Base-by-base conservation (phyloP, 2,797 vertebrate species). In the Argya squamiceps region DNA sequence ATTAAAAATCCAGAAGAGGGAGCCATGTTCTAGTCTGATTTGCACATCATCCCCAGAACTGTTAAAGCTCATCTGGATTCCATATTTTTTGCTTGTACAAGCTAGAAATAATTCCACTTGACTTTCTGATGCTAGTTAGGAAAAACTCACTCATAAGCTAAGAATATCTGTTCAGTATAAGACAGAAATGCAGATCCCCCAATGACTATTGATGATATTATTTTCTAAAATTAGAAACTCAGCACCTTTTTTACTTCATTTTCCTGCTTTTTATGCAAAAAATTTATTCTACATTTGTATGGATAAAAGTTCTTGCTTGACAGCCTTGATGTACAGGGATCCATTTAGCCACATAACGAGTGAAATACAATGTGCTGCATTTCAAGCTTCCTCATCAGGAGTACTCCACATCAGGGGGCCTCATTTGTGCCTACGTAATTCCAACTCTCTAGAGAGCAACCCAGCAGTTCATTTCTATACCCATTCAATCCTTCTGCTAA, bases 401-500 rank as follows among this genome's bases (percentile, higher is more conserved):
- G 12, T 21, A 5, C 55, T 84, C 63, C 90, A 41, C 88, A 76
- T 77, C 91, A 84, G 87, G 89, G 64, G 73, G 78, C 75, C 86
- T 94, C 88, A 70, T 87, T 93, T 92, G 39, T 83, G 74, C 70
- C 93, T 37, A 1, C 21, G 26, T 80, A 89, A 91, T 84, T 92
- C 71, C 67, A 56, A 1, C 34, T 82, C 86, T 77, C 70, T 10
- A 20, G 84, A 84, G 84, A 94, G 84, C 59, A 84, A 73, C 80
- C 70, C 58, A 60, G 83, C 77, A 82, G 49, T 46, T 95, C 86
- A 64, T 65, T 95, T 89, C 75, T 92, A 15, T 49, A 69, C 47
- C 90, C 46, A 92, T 91, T 95, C 92, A 93, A 56, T 67, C 55
- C 41, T 82, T 41, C 70, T 86, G 55, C 86, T 92, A 64, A 95